These are phyloP conservation scores for Vanessa cardui DNA, from an alignment of 2,888 invertebrate species.

Conservation along the genomic window DNA sequence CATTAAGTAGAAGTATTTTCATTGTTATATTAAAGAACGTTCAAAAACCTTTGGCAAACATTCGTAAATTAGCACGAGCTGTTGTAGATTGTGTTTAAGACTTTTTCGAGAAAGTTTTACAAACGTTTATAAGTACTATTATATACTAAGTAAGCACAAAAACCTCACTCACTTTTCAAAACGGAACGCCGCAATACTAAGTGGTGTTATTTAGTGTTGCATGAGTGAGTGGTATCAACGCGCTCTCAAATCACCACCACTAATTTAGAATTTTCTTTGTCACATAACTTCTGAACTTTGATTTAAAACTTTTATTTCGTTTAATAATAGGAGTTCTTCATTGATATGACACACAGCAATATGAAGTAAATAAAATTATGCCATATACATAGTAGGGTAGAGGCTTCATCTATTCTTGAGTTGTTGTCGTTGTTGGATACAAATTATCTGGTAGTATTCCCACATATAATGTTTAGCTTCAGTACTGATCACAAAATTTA, in stretches of 20 bases:
- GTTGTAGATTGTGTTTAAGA: not conserved
- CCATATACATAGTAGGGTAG: no score
- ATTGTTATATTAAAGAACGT: not conserved
- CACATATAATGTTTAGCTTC: no score
- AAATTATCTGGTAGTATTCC: not conserved
- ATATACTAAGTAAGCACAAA: slow-evolving; percentile 17
- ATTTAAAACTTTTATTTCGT: slow-evolving; percentile 1
- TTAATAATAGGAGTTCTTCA: not conserved
- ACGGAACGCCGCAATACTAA: no score
- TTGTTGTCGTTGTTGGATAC: not conserved
- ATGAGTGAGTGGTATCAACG: no score
- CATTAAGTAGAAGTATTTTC: no score
- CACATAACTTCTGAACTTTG: not conserved
- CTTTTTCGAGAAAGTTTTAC: not conserved
- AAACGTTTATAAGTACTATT: slow-evolving; percentile 20
- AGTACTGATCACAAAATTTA: no score
- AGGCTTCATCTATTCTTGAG: no score
- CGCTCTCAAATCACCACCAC: no score
- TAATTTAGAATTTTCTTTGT: not conserved
- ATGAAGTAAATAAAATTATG: not conserved
- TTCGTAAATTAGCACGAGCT: not conserved
- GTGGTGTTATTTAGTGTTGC: no score
- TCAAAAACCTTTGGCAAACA: not conserved
- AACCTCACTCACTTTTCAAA: slow-evolving; percentile 10
- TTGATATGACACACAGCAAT: not conserved